Evolutionary conservation across 2,113 vertebrate genomes (phyloP).

Genomic region (Toxostoma redivivum): DNA sequence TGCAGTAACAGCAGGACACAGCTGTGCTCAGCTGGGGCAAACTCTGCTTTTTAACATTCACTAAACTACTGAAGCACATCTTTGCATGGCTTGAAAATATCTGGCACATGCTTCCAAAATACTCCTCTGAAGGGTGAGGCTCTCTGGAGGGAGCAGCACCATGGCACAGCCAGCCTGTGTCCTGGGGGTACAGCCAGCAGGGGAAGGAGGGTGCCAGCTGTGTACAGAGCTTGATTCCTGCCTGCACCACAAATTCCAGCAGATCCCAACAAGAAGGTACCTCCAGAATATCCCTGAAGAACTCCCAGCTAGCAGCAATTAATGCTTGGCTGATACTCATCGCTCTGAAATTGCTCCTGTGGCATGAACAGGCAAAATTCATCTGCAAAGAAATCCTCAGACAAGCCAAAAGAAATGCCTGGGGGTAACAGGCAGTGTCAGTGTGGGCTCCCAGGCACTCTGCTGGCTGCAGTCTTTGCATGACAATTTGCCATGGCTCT

Average conservation of each 20-base stretch:
- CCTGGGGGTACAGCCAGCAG: background rate
- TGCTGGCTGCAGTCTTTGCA: background rate
- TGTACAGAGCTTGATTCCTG: background rate
- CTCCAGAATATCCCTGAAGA: background rate
- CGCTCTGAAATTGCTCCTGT: background rate
- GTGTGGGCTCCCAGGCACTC: background rate
- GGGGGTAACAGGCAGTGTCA: background rate
- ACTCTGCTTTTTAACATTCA: background rate
- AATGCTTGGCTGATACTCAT: background rate
- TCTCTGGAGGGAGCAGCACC: background rate
- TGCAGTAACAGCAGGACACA: background rate
- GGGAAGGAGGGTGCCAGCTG: background rate
- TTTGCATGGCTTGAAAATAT: background rate
- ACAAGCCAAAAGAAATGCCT: background rate
- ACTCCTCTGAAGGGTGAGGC: background rate
- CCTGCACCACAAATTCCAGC: background rate
- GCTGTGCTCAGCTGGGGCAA: background rate
- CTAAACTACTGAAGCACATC: background rate
- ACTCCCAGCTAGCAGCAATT: background rate
- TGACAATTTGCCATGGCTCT: background rate
- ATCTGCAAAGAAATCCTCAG: background rate
- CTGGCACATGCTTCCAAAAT: background rate
- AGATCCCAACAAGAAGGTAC: background rate
- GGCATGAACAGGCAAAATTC: background rate
- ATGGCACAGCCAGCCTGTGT: too few species aligned